Percentiles rank a stretch among this genome's conserved stretches.
Evolutionary conservation across 2,888 invertebrate genomes (phyloP).

Genomic region (Sericinus montela): DNA sequence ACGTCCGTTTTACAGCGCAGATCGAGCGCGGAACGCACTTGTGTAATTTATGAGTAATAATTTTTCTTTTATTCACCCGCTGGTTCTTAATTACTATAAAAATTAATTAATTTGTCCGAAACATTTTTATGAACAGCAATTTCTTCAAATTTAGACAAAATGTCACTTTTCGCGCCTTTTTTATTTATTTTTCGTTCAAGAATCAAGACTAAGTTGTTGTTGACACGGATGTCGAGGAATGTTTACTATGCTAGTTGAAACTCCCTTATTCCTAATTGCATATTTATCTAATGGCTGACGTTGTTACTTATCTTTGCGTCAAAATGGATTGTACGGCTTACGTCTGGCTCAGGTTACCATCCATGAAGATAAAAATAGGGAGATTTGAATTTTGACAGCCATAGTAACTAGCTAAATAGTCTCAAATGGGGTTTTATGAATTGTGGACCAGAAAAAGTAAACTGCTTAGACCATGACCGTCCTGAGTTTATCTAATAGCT

Average conservation of each 20-base stretch:
- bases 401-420: no score
- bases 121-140: not conserved
- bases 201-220: not conserved
- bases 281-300: constrained; percentile 60
- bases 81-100: no score
- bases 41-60: constrained; percentile 22
- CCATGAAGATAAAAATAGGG: no score
- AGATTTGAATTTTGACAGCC: no score
- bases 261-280: constrained; percentile 54
- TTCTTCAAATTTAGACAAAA: not conserved
- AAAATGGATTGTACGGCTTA: constrained; percentile 45
- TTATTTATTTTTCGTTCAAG: not conserved
- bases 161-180: constrained; percentile 8
- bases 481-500: no score
- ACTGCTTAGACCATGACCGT: no score
- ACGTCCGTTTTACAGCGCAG: constrained; percentile 30
- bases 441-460: no score
- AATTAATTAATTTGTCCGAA: no score
- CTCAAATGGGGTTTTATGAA: no score
- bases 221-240: constrained; percentile 2
- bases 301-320: constrained; percentile 51
- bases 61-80: constrained; percentile 1
- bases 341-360: constrained; percentile 16
- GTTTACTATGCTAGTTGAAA: constrained; percentile 30
- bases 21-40: constrained; percentile 25